Evolutionary conservation across 2,113 vertebrate genomes (phyloP), one percentile per base, ranked within the genome.

Genomic region (Tapirus terrestris): DNA sequence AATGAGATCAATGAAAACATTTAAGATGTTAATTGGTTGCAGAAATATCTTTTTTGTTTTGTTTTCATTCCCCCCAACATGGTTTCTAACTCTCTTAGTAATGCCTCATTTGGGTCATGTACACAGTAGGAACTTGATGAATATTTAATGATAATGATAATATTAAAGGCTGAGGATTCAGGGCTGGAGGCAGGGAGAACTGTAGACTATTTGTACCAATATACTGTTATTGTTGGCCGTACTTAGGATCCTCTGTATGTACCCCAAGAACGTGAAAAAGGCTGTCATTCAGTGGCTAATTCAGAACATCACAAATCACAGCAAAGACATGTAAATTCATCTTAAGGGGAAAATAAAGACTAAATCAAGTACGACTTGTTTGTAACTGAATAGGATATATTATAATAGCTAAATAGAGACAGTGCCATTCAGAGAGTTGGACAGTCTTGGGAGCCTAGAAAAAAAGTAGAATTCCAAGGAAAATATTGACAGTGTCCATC

Each of bases 101-200:
- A 89, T 29, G 51, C 33, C n/a, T 94, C 65, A 85, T 96, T 94
- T 92, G 60, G 53, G 48, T 94, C 77, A 92, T 45, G 8, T 95
- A 29, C 27, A 20, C 23, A 88, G 53, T 65, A 92, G 75, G 36
- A 65, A 80, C 16, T 68, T 94, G 31, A 68, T 86, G 94, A 97
- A 95, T 95, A 92, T 95, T 91, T 86, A 95, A 96, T 68, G 68
- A 73, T 91, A 43, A 81, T 68, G 81, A 58, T 36, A 75, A 61
- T 58, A 63, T 82, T 51, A 81, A 75, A 79, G 27, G 9, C 61
- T 58, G 33, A 33, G 23, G 25, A 91, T 81, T 45, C 27, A 56
- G 70, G 36, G 9, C 18, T 85, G 20, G 23, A 73, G 45, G 3
- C 39, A 83, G 36, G 29, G 6, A 82, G 21, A 85, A 85, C 1